phyloP scores from a whole-genome alignment of 2,888 invertebrate genomes.

The Chesias legatella region DNA sequence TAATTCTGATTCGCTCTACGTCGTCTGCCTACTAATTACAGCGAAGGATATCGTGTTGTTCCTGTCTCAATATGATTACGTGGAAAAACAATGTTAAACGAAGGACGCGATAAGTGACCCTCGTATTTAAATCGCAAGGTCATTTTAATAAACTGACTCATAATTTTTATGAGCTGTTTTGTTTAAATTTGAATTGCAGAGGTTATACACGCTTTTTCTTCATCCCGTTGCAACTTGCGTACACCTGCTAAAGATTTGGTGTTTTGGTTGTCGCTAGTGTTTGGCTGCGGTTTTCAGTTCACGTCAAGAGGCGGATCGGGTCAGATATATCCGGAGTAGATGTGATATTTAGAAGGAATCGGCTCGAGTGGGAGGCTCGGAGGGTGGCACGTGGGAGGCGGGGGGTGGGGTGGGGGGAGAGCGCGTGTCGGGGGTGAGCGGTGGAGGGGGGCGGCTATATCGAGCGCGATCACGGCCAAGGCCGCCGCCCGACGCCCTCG shows the following conservation, averaged over 20 bases:
- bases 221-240: too few species aligned
- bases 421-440: constrained; percentile 44
- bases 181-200: constrained; percentile 2
- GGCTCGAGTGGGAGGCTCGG: constrained; percentile 34
- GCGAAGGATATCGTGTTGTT: constrained; percentile 32
- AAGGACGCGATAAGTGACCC: constrained; percentile 30
- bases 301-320: constrained; percentile 16
- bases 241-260: neutral
- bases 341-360: constrained; percentile 44
- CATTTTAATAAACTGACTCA: constrained; percentile 20
- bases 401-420: constrained; percentile 15
- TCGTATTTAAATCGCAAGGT: constrained; percentile 25
- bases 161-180: constrained; percentile 22
- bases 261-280: too few species aligned
- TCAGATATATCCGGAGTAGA: constrained; percentile 48
- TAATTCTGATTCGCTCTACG: constrained; percentile 74
- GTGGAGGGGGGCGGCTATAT: constrained; percentile 74
- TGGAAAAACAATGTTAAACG: constrained; percentile 26
- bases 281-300: neutral
- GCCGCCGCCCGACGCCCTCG: constrained; percentile 61
- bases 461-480: constrained; percentile 80
- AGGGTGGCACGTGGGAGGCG: constrained; percentile 36
- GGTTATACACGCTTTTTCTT: constrained; percentile 4
- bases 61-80: constrained; percentile 22
- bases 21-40: constrained; percentile 63